Conservation (phyloP, 2,797 vertebrate species). For the Poeciliopsis gracilis region DNA sequence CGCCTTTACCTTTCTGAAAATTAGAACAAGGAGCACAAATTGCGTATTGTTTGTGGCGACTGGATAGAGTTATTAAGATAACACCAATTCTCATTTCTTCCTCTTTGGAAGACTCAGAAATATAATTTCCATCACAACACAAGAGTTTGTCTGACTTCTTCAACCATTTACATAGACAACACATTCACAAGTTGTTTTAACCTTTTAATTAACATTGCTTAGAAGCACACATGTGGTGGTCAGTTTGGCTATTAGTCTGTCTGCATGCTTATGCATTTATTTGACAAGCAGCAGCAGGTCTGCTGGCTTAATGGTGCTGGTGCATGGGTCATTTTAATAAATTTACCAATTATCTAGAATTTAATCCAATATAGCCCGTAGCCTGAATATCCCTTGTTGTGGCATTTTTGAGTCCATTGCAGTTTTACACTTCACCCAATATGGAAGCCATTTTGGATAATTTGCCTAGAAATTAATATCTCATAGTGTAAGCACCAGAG, state of each 20-base stretch:
- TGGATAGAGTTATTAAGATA: neutral
- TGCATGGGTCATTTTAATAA: slow-evolving; percentile 80
- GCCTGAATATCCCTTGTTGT: slow-evolving; percentile 54
- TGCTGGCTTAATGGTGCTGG: slow-evolving; percentile 67
- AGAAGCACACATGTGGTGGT: slow-evolving; percentile 45
- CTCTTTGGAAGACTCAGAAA: slow-evolving; percentile 34
- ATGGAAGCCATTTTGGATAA: slow-evolving; percentile 68
- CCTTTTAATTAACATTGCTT: slow-evolving; percentile 73
- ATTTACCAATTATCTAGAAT: slow-evolving; percentile 77
- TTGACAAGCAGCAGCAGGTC: slow-evolving; percentile 38
- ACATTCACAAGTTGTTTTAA: slow-evolving; percentile 66
- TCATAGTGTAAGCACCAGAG: slow-evolving; percentile 61
- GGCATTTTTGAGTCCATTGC: slow-evolving; percentile 66
- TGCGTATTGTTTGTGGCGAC: neutral
- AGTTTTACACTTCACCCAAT: slow-evolving; percentile 48
- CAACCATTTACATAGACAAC: slow-evolving; percentile 60
- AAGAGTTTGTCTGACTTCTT: slow-evolving; percentile 60
- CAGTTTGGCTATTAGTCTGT: slow-evolving; percentile 28
- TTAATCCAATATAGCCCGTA: slow-evolving; percentile 70
- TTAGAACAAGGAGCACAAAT: slow-evolving; percentile 25
- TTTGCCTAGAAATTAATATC: slow-evolving; percentile 76
- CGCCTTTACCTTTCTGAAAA: slow-evolving; percentile 58
- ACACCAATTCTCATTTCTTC: slow-evolving; percentile 16
- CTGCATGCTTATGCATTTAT: slow-evolving; percentile 22
- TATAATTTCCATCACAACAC: slow-evolving; percentile 65